These are phyloP conservation scores for Pheosia gnoma DNA, from an alignment of 2,888 invertebrate genomes.

Conservation along the genomic window DNA sequence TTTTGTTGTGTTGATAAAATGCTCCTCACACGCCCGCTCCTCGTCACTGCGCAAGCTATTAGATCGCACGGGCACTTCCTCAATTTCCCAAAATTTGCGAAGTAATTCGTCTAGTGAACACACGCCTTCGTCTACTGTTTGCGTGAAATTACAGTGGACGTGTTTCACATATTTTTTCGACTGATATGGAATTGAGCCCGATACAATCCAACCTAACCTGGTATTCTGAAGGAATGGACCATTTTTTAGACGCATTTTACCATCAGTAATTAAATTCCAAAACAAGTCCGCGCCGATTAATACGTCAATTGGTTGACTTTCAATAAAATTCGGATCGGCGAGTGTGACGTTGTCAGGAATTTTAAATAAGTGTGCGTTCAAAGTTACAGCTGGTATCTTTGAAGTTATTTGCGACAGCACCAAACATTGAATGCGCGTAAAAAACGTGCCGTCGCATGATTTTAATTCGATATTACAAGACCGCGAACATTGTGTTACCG, in stretches of 20 bases:
- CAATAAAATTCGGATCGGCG: slow-evolving; percentile 15
- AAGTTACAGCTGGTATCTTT: slow-evolving; percentile 1
- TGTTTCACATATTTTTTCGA: not conserved
- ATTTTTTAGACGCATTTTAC: slow-evolving; percentile 5
- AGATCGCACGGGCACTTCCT: not conserved
- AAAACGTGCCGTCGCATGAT: slow-evolving; percentile 13
- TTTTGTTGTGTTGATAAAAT: not conserved
- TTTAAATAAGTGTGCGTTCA: slow-evolving; percentile 2
- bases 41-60: not conserved
- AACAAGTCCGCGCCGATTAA: too few species aligned
- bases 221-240: slow-evolving; percentile 9
- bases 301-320: slow-evolving; percentile 7
- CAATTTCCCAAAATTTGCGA: slow-evolving; percentile 3
- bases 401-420: slow-evolving; percentile 19
- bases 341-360: slow-evolving; percentile 13
- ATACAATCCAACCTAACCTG: slow-evolving; percentile 14
- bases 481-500: slow-evolving; percentile 22
- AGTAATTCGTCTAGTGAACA: too few species aligned
- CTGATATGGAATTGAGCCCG: slow-evolving; percentile 8
- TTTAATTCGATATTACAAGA: slow-evolving; percentile 24
- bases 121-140: too few species aligned
- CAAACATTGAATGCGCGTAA: slow-evolving; percentile 20
- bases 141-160: not conserved
- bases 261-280: slow-evolving; percentile 14
- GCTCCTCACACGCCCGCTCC: not conserved